Conservation (phyloP, 1,140 invertebrate species). For the Heliconius himera region DNA sequence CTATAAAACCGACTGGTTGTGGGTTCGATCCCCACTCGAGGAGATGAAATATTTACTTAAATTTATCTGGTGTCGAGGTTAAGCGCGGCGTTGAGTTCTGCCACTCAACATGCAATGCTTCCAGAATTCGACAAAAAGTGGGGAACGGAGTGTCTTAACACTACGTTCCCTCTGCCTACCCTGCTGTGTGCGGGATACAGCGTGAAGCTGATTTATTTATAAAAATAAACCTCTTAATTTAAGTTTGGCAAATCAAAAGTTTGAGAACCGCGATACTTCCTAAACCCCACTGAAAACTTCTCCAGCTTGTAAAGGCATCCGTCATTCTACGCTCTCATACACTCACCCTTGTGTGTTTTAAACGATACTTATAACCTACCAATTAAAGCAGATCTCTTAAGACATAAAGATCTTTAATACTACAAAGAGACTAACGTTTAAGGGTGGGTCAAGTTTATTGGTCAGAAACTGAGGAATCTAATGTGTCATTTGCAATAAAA, state of each 20-base stretch:
- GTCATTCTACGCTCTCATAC: constrained; percentile 66
- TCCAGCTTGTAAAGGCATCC: constrained; percentile 77
- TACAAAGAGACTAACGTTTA: constrained; percentile 33
- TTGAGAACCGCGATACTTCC: constrained; percentile 48
- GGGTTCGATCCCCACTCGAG: too few relatives aligned
- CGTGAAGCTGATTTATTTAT: too few relatives aligned
- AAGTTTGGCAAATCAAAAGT: constrained; percentile 27
- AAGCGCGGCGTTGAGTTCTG: too few relatives aligned
- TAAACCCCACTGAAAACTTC: constrained; percentile 60
- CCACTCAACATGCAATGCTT: too few relatives aligned
- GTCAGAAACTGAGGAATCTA: constrained; percentile 47
- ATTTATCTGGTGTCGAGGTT: too few relatives aligned
- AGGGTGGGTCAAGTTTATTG: constrained; percentile 47
- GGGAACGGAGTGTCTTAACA: too few relatives aligned
- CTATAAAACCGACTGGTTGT: too few relatives aligned
- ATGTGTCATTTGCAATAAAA: constrained; percentile 73
- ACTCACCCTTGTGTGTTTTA: constrained; percentile 57
- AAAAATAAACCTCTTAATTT: too few relatives aligned
- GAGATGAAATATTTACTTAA: too few relatives aligned
- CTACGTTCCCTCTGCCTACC: too few relatives aligned
- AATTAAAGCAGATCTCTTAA: constrained; percentile 42
- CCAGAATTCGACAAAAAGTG: too few relatives aligned
- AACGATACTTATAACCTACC: constrained; percentile 53
- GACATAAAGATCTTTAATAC: constrained; percentile 18
- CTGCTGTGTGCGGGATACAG: too few relatives aligned